Percentiles rank a stretch among this genome's conserved stretches.
These are phyloP conservation scores for Etheostoma perlongum DNA, from an alignment of 2,797 vertebrate genomes.

Conservation along the genomic window DNA sequence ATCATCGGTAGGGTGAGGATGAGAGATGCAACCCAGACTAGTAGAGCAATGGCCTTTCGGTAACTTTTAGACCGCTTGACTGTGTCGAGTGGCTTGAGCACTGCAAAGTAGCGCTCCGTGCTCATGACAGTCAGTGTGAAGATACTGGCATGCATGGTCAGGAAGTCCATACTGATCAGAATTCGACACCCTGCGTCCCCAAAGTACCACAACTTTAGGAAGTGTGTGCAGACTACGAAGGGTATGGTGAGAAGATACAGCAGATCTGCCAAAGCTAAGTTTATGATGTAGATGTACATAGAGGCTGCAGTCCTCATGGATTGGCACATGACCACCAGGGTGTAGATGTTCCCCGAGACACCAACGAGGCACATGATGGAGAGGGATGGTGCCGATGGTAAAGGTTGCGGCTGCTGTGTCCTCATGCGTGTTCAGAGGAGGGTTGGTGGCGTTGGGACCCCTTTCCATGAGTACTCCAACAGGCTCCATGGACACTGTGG, in stretches of 20 bases:
- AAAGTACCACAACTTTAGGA: slow-evolving; percentile 92
- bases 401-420: slow-evolving; percentile 87
- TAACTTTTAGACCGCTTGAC: slow-evolving; percentile 94
- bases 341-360: slow-evolving; percentile 92
- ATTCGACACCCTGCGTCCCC: slow-evolving; percentile 90
- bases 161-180: slow-evolving; percentile 92
- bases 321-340: slow-evolving; percentile 93
- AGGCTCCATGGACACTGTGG: slow-evolving; percentile 80
- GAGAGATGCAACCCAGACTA: slow-evolving; percentile 90
- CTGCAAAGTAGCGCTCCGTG: slow-evolving; percentile 92
- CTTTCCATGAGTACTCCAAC: slow-evolving; percentile 76
- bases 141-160: slow-evolving; percentile 96
- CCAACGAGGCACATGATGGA: slow-evolving; percentile 92
- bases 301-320: slow-evolving; percentile 91
- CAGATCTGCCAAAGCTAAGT: slow-evolving; percentile 91
- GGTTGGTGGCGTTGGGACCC: slow-evolving; percentile 75
- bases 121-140: slow-evolving; percentile 95
- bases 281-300: slow-evolving; percentile 96
- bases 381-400: slow-evolving; percentile 90
- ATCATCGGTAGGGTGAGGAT: slow-evolving; percentile 93
- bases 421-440: slow-evolving; percentile 74
- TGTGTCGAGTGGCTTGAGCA: slow-evolving; percentile 92
- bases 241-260: slow-evolving; percentile 94
- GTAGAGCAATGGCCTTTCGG: slow-evolving; percentile 90
- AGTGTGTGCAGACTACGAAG: slow-evolving; percentile 93